Evolutionary conservation across 2,113 vertebrate species (phyloP), one percentile per base, ranked within the genome.

Genomic region (Lynx canadensis): DNA sequence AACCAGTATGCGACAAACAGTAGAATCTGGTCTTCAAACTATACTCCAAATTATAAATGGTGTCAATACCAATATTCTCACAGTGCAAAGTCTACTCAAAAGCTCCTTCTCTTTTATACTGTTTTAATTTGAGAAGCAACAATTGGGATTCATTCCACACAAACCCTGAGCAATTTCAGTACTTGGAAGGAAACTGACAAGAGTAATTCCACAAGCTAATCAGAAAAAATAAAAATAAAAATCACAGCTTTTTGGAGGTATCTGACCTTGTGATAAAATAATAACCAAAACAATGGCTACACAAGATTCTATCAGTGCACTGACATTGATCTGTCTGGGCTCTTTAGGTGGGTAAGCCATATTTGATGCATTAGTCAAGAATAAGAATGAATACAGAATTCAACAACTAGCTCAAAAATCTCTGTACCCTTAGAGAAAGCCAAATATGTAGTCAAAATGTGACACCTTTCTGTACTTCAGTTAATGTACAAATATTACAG

Each of bases 1-100:
- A 98, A 98, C 98, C 98, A 97, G 93, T 92, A 98, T 97, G 98
- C 52, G 78, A 98, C 98, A 98, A 98, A 99, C 97, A 96, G 97
- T 41, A 97, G 98, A 99, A 98, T 97, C 68, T 91, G 41, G 97
- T 97, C 98, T 98, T 98, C 98, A 97, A 95, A 98, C 97, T 95
- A 50, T 88, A 98, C 97, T 98, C 98, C 97, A 97, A 96, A 97
- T 97, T 98, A 97, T 84, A 98, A 98, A 97, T 71, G 94, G 73
- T 98, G 98, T 98, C 98, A 98, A 97, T 97, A 98, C 90, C 96
- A 98, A 98, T 97, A 98, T 91, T 97, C 97, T 96, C 95, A 98
- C 91, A 97, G 95, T 80, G 96, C 93, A 97, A 98, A 98, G 83
- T 94, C 97, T 97, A 95, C 68, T 98, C 96, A 97, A 91, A 98